These are phyloP conservation scores for Otolemur crassicaudatus DNA, from an alignment of 2,797 vertebrate genomes.

Conservation along the genomic window DNA sequence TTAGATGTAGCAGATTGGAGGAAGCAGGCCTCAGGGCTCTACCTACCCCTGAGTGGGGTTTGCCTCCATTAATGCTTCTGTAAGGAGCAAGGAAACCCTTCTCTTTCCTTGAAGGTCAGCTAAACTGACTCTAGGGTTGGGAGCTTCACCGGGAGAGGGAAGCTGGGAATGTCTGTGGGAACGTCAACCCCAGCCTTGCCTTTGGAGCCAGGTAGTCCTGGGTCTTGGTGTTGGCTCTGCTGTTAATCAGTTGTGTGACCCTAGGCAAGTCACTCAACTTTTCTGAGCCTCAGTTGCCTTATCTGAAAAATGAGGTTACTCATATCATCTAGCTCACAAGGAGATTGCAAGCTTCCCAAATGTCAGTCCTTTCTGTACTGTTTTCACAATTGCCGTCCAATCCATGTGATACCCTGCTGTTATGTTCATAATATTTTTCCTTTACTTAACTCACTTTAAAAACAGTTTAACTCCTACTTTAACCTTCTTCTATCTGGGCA, in stretches of 20 bases:
- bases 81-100: neutral
- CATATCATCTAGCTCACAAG: accelerated
- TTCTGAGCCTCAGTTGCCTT: constrained; percentile 19
- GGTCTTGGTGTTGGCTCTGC: neutral
- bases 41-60: neutral
- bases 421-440: neutral
- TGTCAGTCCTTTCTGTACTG: neutral
- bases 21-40: constrained; percentile 55
- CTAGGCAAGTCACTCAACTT: neutral
- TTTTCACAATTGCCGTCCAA: neutral
- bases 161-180: neutral
- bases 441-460: neutral
- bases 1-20: constrained; percentile 61
- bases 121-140: neutral
- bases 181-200: neutral
- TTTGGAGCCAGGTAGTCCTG: neutral
- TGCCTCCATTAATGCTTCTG: constrained; percentile 72
- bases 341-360: neutral
- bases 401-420: neutral
- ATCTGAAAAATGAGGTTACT: neutral
- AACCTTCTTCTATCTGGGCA: neutral
- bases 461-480: neutral
- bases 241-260: neutral
- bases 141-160: neutral
- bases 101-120: constrained; percentile 16